phyloP scores from a whole-genome alignment of 2,797 vertebrate species.

The Squalus acanthias region DNA sequence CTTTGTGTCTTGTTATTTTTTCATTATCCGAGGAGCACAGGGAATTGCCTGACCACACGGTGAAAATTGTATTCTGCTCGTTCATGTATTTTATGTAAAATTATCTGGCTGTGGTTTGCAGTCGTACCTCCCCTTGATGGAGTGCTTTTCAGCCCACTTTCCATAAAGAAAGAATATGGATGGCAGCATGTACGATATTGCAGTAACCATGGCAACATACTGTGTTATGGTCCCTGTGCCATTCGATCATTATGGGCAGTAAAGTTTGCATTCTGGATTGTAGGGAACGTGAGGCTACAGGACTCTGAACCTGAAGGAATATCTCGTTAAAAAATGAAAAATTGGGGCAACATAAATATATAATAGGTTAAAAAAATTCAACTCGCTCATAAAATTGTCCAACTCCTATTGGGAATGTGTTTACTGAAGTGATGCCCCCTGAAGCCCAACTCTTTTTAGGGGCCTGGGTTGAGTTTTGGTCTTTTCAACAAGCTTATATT shows the following conservation, averaged over 20 bases:
- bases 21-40: background rate
- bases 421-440: background rate
- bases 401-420: background rate
- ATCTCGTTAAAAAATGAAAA: background rate
- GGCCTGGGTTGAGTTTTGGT: background rate
- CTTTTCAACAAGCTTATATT: background rate
- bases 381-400: background rate
- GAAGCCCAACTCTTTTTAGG: background rate
- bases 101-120: background rate
- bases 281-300: background rate
- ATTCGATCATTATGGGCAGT: background rate
- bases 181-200: background rate
- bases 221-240: background rate
- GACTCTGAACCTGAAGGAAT: background rate
- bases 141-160: background rate
- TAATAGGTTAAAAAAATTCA: background rate
- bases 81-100: background rate
- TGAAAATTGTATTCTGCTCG: background rate
- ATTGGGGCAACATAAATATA: background rate
- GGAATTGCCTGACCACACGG: background rate
- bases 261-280: background rate
- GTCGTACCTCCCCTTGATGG: background rate
- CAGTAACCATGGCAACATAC: background rate
- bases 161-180: background rate
- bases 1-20: background rate